These are phyloP conservation scores for Pammene aurita DNA, from an alignment of 2,888 invertebrate species.

Conservation along the genomic window DNA sequence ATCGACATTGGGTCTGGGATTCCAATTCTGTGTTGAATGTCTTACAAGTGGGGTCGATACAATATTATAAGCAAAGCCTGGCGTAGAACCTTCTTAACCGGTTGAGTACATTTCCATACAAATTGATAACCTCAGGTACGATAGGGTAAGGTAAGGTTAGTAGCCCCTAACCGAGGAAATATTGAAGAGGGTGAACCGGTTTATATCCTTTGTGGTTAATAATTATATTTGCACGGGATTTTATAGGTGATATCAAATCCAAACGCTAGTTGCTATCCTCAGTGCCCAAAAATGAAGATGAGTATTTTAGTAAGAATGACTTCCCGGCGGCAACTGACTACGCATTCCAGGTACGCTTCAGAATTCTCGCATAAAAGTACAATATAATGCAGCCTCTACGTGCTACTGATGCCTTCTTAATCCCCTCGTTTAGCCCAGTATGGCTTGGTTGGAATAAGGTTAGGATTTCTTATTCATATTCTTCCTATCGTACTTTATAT, in stretches of 20 bases:
- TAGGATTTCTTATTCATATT: neutral
- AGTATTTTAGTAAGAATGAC: neutral
- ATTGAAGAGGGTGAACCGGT: conserved; percentile 1
- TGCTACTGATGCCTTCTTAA: neutral
- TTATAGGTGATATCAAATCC: neutral
- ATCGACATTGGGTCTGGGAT: neutral
- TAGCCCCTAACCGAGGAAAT: conserved; percentile 28
- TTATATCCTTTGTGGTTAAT: conserved; percentile 8
- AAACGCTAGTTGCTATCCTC: neutral
- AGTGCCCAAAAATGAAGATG: neutral
- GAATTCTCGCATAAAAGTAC: neutral
- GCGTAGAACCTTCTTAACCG: conserved; percentile 9
- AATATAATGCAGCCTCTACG: neutral
- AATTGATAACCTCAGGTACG: conserved; percentile 36
- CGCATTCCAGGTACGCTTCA: neutral
- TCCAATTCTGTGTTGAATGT: conserved; percentile 35
- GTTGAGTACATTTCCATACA: conserved; percentile 39
- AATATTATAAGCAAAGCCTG: conserved; percentile 33
- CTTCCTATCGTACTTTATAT: too few relatives aligned
- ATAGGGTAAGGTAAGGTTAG: conserved; percentile 24
- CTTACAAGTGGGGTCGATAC: conserved; percentile 31
- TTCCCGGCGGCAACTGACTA: neutral
- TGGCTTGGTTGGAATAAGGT: neutral
- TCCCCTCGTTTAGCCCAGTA: neutral
- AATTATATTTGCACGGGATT: conserved; percentile 24